phyloP scores from a whole-genome alignment of 2,113 vertebrate genomes.

The Peromyscus maniculatus region DNA sequence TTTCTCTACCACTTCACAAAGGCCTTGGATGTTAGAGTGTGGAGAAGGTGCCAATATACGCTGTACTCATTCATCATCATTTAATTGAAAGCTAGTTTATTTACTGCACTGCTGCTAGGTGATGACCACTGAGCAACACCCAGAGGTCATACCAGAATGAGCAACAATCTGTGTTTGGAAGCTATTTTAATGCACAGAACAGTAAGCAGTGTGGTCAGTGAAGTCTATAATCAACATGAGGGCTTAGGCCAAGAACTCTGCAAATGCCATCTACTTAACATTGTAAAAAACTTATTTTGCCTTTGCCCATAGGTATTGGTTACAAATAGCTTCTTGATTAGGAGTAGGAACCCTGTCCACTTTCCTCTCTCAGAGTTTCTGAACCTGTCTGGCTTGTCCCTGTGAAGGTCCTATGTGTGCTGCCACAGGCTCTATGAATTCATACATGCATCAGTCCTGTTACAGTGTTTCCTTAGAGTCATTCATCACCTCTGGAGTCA shows the following conservation, averaged over 20 bases:
- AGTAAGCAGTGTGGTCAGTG: background rate
- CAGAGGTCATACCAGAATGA: background rate
- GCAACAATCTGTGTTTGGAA: background rate
- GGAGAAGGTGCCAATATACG: background rate
- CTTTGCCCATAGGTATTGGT: no score
- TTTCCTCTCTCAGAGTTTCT: no score
- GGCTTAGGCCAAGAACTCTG: background rate
- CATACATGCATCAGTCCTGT: no score
- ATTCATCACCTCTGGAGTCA: no score
- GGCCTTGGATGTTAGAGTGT: background rate
- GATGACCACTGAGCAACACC: background rate
- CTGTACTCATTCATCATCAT: background rate
- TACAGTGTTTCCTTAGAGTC: no score
- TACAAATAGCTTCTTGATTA: no score
- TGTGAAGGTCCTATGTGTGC: no score
- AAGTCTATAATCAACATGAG: background rate
- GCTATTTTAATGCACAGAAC: background rate
- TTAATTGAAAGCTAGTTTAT: background rate
- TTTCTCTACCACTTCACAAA: background rate
- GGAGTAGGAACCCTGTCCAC: no score
- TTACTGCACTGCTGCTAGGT: background rate
- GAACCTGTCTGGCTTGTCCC: no score
- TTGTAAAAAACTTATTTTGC: background rate
- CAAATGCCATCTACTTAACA: background rate
- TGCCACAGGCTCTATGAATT: no score